Base-by-base conservation (phyloP, 1,140 invertebrate species). In the Melipona quadrifasciata region DNA sequence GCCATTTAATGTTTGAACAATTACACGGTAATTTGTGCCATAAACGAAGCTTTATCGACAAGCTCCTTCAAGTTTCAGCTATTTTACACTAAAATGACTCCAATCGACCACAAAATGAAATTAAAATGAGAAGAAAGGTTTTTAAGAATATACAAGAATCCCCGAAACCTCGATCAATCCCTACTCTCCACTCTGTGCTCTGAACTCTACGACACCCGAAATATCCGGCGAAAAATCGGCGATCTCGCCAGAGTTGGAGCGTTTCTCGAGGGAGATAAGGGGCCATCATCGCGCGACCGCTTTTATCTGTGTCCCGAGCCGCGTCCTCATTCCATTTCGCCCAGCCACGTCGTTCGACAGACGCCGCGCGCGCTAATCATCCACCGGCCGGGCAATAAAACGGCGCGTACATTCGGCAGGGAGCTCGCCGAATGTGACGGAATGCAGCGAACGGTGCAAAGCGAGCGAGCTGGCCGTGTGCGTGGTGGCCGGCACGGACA, bases 301-400 rank as follows among this genome's bases (percentile, higher is more conserved):
- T 77, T n/a, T 80, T 80, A 80, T 80, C 78, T 80, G 53, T 8
- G 53, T 8, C 53, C 39, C 53, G 53, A 71, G 58, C 57, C 74
- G 74, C 78, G 78, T 80, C 78, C 78, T 80, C 78, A 71, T 80
- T 80, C 67, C 78, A 70, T 80, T 80, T 80, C 78, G 39, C 53
- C 39, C 67, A 47, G 24, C 53, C 34, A 55, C 57, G 74, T 77
- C 67, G 67, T 80, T 80, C 78, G 67, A 72, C 58, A 71, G 53
- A 58, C 78, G 67, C 17, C 24, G 39, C 27, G 39, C 71, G 53
- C 61, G 78, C 67, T 80, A 80, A 80, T 80, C 78, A 57, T 80
- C 53, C n/a, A 24, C 53, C n/a, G 34, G 67, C 10, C 67, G 17
- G 34, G 67, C 71, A 75, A 82, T 82, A 74, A 82, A 74, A 65